Evolutionary conservation across 2,797 vertebrate genomes (phyloP), one percentile per base, ranked within the genome.

Genomic region (Cuculus canorus): DNA sequence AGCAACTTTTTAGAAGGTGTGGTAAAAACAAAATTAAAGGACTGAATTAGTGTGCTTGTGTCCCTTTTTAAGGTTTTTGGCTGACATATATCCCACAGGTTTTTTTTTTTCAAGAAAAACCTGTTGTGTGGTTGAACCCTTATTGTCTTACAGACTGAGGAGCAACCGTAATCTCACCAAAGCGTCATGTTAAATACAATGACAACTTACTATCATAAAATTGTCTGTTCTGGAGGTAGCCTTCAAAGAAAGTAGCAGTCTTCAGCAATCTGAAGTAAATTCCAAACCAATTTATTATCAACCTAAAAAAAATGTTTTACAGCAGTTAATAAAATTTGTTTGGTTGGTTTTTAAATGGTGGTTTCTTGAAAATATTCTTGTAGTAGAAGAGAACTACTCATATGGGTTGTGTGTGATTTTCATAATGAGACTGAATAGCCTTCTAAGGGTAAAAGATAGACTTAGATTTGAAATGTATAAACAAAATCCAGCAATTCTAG

Each of bases 291-390:
- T 68, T 45, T 71, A 70, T 39, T 64, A 39, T 39, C 37, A 23
- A 82, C 4, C 13, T 71, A 72, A 41, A 14, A 60, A 53, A 53
- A 47, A 28, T 12, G 9, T 17, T 66, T 80, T 82, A 56, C 7
- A 28, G 2, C 2, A 39, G 11, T 52, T 76, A 71, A 68, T 50
- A 59, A 43, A 79, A 19, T 4, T 48, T 48, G 17, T 22, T 5
- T 16, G 3, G 5, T 3, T 10, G 10, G 5, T 28, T 48, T 59
- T 84, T 28, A 1, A 11, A 63, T 39, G 1, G 5, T 24, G 9
- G 24, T 60, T 92, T 79, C 16, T 85, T 70, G 17, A 21, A 79
- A 88, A 32, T 48, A 41, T 75, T 66, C 37, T 32, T 61, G 48
- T 68, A 60, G 4, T 18, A 80, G 27, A 77, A 64, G 6, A 65